phyloP scores from a whole-genome alignment of 1,140 invertebrate species.

The Heliconius himera region DNA sequence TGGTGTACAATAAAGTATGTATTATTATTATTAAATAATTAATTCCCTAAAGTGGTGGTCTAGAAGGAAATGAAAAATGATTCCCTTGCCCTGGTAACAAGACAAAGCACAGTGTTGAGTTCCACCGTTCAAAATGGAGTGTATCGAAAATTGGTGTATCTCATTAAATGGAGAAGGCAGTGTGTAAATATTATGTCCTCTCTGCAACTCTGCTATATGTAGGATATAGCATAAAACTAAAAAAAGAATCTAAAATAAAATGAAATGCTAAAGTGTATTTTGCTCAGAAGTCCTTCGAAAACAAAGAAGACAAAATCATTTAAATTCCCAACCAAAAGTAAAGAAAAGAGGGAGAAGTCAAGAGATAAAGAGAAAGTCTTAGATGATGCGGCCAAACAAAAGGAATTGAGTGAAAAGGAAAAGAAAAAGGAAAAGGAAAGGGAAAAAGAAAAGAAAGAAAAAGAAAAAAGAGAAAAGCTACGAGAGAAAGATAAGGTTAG shows the following conservation, averaged over 20 bases:
- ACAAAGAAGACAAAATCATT: slow-evolving; percentile 95
- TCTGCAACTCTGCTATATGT: too few species aligned
- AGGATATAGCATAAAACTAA: too few species aligned
- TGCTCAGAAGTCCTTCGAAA: slow-evolving; percentile 92
- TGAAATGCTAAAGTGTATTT: slow-evolving; percentile 41
- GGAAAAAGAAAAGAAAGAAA: slow-evolving; percentile 82
- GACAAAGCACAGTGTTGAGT: too few species aligned
- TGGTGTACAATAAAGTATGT: too few species aligned
- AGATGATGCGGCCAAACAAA: slow-evolving; percentile 86
- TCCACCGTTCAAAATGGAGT: too few species aligned
- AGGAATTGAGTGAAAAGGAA: slow-evolving; percentile 83
- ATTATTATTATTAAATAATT: too few species aligned
- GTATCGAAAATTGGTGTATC: too few species aligned
- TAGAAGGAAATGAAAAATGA: too few species aligned
- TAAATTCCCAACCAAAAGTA: slow-evolving; percentile 92
- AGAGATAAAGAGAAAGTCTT: slow-evolving; percentile 87
- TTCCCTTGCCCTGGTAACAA: too few species aligned
- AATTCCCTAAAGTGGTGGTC: too few species aligned
- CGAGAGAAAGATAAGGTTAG: slow-evolving; percentile 73
- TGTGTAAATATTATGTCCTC: too few species aligned
- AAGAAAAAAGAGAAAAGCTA: slow-evolving; percentile 81
- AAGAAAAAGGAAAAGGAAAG: slow-evolving; percentile 83
- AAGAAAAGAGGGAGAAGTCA: slow-evolving; percentile 92
- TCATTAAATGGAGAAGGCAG: too few species aligned
- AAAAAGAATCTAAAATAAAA: neutral